Percentiles rank a stretch among this genome's conserved stretches.
Evolutionary conservation across 2,113 vertebrate species (phyloP).

Genomic region (Xiphorhynchus elegans): DNA sequence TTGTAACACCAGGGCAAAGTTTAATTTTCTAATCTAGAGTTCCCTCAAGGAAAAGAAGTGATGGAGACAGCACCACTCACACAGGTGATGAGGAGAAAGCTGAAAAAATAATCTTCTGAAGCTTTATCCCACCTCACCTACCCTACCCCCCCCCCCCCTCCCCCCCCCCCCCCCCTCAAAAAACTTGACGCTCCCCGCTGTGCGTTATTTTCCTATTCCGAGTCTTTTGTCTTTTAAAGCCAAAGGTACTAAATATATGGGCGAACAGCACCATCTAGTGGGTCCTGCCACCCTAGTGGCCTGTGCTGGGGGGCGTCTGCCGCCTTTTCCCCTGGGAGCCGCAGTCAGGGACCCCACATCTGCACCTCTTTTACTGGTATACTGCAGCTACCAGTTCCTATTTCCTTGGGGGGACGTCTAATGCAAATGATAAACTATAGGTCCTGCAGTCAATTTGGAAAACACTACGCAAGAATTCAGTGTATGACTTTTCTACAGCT

Average conservation of each 20-base stretch:
- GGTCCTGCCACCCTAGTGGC: accelerated
- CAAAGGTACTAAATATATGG: accelerated
- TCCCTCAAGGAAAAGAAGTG: not conserved
- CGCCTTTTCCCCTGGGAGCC: accelerated
- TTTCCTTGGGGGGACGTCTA: no score
- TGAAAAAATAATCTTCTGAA: not conserved
- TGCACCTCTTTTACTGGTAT: accelerated
- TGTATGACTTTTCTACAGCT: accelerated
- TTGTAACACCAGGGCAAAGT: not conserved
- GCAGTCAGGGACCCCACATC: accelerated
- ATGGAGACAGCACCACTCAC: not conserved
- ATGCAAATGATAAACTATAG: not conserved
- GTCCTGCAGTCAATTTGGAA: not conserved
- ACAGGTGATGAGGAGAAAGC: not conserved
- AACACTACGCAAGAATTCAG: not conserved
- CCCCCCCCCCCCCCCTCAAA: no score
- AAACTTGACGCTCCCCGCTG: accelerated
- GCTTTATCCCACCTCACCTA: not conserved
- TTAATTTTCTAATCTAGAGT: not conserved
- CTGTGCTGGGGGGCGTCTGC: accelerated
- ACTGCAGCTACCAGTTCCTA: accelerated
- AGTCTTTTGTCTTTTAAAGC: accelerated
- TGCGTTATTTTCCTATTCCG: accelerated
- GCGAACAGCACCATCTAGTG: not conserved
- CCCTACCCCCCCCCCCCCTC: no score